Conservation (phyloP, 2,888 invertebrate genomes). For the Xanthorhoe spadicearia region DNA sequence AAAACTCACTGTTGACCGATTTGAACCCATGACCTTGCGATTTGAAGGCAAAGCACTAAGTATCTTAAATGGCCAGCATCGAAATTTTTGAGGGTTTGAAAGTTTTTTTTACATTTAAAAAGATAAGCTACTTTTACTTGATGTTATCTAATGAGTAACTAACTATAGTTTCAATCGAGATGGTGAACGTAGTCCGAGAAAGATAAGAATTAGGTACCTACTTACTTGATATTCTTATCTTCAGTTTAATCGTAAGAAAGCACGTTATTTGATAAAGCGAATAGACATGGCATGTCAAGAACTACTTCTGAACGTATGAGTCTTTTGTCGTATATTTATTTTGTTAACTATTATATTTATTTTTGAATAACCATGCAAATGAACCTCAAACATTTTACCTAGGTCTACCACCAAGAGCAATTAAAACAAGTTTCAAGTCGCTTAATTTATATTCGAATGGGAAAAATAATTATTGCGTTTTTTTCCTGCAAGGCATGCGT, state of each 20-base stretch:
- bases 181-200: background rate
- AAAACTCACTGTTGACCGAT: no score
- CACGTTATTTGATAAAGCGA: background rate
- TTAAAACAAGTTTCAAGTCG: background rate
- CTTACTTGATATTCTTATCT: background rate
- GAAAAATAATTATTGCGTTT: background rate
- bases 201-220: constrained; percentile 2
- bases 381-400: background rate
- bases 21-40: no score
- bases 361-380: background rate
- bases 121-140: background rate
- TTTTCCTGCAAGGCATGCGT: constrained; percentile 1
- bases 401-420: background rate
- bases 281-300: background rate
- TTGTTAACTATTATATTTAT: background rate
- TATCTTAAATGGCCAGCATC: background rate
- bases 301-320: background rate
- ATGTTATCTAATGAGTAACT: no score
- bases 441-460: background rate
- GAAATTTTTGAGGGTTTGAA: background rate
- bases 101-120: background rate
- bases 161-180: background rate
- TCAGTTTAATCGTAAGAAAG: constrained; percentile 13
- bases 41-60: background rate
- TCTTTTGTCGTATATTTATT: background rate